Conservation (phyloP, 2,797 vertebrate genomes). For the Pangasius macronema region DNA sequence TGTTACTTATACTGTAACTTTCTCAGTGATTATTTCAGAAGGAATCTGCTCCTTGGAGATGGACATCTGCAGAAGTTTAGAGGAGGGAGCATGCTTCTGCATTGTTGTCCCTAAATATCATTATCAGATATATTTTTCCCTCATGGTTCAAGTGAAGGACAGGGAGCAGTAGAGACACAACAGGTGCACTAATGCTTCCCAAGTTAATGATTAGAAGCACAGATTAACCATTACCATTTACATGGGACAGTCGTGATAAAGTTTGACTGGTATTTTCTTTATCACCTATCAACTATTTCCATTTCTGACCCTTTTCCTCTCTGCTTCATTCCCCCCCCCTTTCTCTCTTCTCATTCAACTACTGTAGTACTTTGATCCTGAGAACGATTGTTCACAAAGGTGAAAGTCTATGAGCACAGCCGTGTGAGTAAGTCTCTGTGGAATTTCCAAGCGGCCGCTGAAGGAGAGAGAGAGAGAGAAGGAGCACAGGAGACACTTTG, state of each 20-base stretch:
- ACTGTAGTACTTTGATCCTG: constrained; percentile 47
- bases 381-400: constrained; percentile 45
- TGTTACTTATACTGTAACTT: not conserved
- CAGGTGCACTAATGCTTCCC: constrained; percentile 43
- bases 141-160: not conserved
- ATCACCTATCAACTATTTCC: not conserved
- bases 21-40: not conserved
- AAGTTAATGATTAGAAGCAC: constrained; percentile 54
- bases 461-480: constrained; percentile 34
- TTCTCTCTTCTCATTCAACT: not conserved
- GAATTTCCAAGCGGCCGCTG: constrained; percentile 53
- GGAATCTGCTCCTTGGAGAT: not conserved
- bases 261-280: not conserved
- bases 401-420: constrained; percentile 48
- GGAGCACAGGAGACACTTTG: constrained; percentile 21
- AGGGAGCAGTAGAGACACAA: constrained; percentile 26
- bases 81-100: not conserved
- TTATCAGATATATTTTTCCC: not conserved
- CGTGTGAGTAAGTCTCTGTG: constrained; percentile 53
- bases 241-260: not conserved
- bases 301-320: not conserved
- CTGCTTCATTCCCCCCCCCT: not conserved
- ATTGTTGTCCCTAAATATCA: not conserved
- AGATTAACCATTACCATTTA: constrained; percentile 53
- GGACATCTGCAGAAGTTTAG: not conserved